These are phyloP conservation scores for Bombycilla garrulus DNA, from an alignment of 2,113 vertebrate species.

Conservation along the genomic window DNA sequence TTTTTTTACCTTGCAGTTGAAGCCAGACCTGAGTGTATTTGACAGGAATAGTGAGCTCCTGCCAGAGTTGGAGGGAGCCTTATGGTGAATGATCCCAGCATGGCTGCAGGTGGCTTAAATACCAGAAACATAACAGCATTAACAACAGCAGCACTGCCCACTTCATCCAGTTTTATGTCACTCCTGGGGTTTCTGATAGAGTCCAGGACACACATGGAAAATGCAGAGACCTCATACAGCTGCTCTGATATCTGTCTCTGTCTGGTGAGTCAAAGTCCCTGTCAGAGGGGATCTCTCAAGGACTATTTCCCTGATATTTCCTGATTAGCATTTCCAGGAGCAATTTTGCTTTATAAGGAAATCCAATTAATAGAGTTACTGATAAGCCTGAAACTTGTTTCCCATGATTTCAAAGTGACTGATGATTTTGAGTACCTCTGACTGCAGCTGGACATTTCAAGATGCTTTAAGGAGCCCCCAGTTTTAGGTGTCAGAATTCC, in stretches of 20 bases:
- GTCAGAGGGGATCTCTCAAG: slow-evolving; percentile 11
- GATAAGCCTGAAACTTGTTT: slow-evolving; percentile 16
- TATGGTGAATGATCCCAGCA: background rate
- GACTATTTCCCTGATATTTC: slow-evolving; percentile 21
- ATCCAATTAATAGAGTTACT: slow-evolving; percentile 10
- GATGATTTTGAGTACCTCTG: background rate
- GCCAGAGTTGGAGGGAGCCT: background rate
- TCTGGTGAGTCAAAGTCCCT: background rate
- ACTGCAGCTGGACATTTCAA: background rate
- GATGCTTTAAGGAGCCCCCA: background rate
- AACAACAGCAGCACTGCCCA: background rate
- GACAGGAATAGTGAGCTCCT: background rate
- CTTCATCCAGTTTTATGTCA: background rate
- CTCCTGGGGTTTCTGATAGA: background rate
- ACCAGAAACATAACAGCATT: background rate
- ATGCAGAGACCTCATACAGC: background rate
- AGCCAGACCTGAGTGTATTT: background rate
- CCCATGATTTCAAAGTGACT: background rate
- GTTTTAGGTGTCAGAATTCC: background rate
- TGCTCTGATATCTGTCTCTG: background rate
- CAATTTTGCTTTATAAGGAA: slow-evolving; percentile 39
- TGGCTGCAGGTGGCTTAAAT: background rate
- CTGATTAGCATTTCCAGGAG: slow-evolving; percentile 41
- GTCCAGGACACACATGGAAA: background rate
- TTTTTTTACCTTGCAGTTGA: background rate